Conservation (phyloP, 2,113 vertebrate species). For the Nannospalax galili region DNA sequence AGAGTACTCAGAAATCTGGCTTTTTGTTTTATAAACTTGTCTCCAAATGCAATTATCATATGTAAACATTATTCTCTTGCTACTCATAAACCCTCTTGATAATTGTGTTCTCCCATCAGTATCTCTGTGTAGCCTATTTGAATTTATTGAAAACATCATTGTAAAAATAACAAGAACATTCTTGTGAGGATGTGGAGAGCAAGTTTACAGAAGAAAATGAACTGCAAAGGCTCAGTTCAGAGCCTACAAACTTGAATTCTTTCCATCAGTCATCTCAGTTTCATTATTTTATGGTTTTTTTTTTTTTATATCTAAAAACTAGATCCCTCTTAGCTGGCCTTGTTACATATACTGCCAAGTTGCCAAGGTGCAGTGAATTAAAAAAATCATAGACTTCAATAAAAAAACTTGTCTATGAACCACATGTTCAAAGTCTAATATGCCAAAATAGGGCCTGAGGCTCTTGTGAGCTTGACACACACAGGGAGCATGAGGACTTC, state of each 20-base stretch:
- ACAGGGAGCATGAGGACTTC: background rate
- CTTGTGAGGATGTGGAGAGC: background rate
- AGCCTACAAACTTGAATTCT: background rate
- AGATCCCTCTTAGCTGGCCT: background rate
- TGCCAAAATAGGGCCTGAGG: background rate
- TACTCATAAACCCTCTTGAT: background rate
- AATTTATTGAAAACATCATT: background rate
- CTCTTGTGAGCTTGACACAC: background rate
- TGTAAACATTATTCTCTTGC: background rate
- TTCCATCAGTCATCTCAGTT: background rate
- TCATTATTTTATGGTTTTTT: background rate
- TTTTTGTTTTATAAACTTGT: conserved; percentile 50
- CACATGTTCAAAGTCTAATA: background rate
- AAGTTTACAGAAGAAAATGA: background rate
- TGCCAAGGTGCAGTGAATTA: background rate
- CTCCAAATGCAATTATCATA: conserved; percentile 37
- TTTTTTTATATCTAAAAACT: background rate
- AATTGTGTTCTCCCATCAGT: background rate
- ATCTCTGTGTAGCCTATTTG: background rate
- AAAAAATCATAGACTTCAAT: background rate
- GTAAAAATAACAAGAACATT: background rate
- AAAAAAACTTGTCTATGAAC: background rate
- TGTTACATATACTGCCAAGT: background rate
- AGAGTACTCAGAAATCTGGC: conserved; percentile 21
- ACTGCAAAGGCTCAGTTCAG: background rate